Percentiles rank a stretch among this genome's conserved stretches.
Evolutionary conservation across 2,888 invertebrate species (phyloP).

Genomic region (Amphimallon solstitiale): DNA sequence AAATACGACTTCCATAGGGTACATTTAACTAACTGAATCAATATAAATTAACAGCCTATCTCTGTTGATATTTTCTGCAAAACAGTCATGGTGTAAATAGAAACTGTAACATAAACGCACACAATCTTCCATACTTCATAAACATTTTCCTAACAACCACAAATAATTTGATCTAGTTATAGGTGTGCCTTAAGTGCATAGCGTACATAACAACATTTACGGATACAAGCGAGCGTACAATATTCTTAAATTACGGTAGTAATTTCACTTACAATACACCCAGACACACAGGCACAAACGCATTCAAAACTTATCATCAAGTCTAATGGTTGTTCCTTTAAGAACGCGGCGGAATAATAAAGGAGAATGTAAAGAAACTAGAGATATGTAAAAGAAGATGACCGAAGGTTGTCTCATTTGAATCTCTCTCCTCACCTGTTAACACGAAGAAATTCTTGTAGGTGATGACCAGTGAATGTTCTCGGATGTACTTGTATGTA

Average conservation of each 20-base stretch:
- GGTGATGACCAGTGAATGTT: slow-evolving; percentile 35
- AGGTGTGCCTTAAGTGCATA: neutral
- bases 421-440: slow-evolving; percentile 33
- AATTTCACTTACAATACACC: neutral
- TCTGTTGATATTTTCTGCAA: too few relatives aligned
- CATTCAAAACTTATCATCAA: too few relatives aligned
- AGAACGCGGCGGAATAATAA: slow-evolving; percentile 9
- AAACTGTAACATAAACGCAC: too few relatives aligned
- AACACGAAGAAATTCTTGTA: slow-evolving; percentile 28
- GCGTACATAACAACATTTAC: neutral
- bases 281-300: too few relatives aligned
- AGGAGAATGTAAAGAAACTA: slow-evolving; percentile 1
- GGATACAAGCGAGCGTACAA: neutral
- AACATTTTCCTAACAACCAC: neutral
- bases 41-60: too few relatives aligned
- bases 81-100: too few relatives aligned
- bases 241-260: neutral
- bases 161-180: neutral
- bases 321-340: neutral
- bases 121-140: too few relatives aligned
- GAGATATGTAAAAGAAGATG: slow-evolving; percentile 7
- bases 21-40: too few relatives aligned
- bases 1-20: too few relatives aligned
- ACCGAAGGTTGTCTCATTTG: slow-evolving; percentile 3
- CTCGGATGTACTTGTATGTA: neutral